Percentiles rank a stretch among this genome's conserved stretches.
These are phyloP conservation scores for Dromas ardeola DNA, from an alignment of 2,113 vertebrate species.

Conservation along the genomic window DNA sequence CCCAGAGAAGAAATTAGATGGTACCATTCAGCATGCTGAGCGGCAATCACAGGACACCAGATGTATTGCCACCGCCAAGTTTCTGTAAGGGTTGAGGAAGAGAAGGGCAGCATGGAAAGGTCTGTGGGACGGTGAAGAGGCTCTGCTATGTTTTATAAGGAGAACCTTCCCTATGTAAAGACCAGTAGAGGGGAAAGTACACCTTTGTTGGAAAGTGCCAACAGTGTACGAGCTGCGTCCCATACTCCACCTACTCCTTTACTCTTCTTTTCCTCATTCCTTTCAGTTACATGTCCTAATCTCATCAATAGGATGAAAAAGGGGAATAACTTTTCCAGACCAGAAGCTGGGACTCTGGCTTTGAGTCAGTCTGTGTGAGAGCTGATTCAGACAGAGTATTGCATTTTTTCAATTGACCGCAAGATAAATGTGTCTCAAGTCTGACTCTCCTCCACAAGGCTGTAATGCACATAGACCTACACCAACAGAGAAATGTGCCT, in stretches of 20 bases:
- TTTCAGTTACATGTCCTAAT: neutral
- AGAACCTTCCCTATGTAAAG: neutral
- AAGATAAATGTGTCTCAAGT: neutral
- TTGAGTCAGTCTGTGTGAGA: neutral
- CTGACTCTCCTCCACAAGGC: neutral
- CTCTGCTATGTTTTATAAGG: neutral
- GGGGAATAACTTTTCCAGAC: neutral
- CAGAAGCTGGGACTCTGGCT: neutral
- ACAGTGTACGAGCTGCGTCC: neutral
- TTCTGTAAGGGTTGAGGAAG: neutral
- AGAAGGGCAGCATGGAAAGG: neutral
- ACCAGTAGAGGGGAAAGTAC: neutral
- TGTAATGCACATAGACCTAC: neutral
- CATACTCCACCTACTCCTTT: neutral
- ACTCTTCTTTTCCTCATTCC: neutral
- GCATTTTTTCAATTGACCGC: neutral
- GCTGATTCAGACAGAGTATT: neutral
- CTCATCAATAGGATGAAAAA: neutral
- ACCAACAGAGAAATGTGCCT: neutral
- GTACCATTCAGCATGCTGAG: neutral
- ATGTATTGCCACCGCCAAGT: neutral
- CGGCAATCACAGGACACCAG: neutral
- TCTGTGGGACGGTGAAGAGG: neutral
- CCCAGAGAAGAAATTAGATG: constrained; percentile 19
- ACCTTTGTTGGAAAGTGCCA: neutral